phyloP scores from a whole-genome alignment of 2,113 vertebrate genomes.

The Psammodynastes pulverulentus region DNA sequence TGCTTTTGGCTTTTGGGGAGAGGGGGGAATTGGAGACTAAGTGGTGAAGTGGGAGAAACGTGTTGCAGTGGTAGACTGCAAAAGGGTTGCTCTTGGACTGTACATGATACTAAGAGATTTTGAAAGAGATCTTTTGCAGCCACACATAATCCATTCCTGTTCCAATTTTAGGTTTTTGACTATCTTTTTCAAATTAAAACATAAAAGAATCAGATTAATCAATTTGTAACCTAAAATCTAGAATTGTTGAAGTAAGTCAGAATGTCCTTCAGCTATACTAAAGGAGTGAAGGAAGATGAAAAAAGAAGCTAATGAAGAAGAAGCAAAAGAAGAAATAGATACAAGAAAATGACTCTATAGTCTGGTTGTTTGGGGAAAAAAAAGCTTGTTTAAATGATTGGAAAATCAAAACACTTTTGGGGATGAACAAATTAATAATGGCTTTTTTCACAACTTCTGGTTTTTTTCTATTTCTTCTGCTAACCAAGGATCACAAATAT shows the following conservation, averaged over 20 bases:
- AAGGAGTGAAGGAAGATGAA: not conserved
- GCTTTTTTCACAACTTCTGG: not conserved
- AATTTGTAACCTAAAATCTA: not conserved
- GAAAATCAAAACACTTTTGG: not conserved
- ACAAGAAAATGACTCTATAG: not conserved
- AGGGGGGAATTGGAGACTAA: not conserved
- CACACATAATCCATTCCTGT: not conserved
- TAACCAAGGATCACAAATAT: not conserved
- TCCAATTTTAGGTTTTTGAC: not conserved
- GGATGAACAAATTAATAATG: not conserved
- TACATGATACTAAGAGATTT: not conserved
- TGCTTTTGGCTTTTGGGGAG: not conserved
- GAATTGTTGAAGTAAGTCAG: not conserved
- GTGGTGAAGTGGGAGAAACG: not conserved
- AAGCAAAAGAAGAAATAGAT: not conserved
- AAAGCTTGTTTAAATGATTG: not conserved
- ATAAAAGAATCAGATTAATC: not conserved
- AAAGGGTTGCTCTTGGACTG: not conserved
- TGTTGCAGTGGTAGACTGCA: not conserved
- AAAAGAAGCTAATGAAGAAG: not conserved
- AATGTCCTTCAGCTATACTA: not conserved
- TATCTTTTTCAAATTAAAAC: constrained; percentile 23
- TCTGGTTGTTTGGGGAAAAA: not conserved
- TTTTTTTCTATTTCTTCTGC: not conserved
- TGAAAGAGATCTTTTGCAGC: not conserved